Base-by-base conservation (phyloP, 1,140 invertebrate species). In the Leptestheria dahalacensis region DNA sequence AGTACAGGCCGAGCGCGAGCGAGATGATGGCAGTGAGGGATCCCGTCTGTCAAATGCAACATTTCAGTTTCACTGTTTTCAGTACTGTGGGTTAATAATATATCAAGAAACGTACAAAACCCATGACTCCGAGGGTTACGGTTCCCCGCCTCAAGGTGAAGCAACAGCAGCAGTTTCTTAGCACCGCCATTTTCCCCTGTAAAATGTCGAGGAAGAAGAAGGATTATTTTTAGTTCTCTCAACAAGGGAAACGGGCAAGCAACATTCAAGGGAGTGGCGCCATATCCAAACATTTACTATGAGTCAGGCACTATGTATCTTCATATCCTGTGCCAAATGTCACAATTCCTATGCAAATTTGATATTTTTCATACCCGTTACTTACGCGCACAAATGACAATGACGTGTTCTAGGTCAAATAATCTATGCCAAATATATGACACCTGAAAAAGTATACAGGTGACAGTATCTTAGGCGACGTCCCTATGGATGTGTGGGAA, bases 151-250 rank as follows among this genome's bases (percentile, higher is more conserved):
- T 48, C 10, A 60, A 49, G 21, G 48, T 10, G 20, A 60, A 60
- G 33, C 49, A 60, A 29, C 58, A 60, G 48, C 58, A 60, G 48
- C 58, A 60, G 12, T 49, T 60, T 12, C 58, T 49, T 28, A 60
- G 48, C 25, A 60, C 48, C 6, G 58, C 48, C 58, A 60, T 60
- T 21, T 41, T 41, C 15, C n/a, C n/a, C n/a, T n/a, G n/a, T n/a
- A n/a, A n/a, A n/a, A n/a, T n/a, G n/a, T 41, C 33, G 6, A 15
- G 15, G 33, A 41, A 41, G 33, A 41, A 41, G 15, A 15, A 9
- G 15, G 15, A 9, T 41, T 41, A 41, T 41, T 41, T 41, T 41
- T 41, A 41, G 33, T 6, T 41, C 15, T 41, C 33, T 9, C 6
- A 41, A n/a, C n/a, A n/a, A n/a, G n/a, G n/a, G n/a, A n/a, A n/a